Base-by-base conservation (phyloP, 1,140 invertebrate species). In the Brachionus plicatilis region DNA sequence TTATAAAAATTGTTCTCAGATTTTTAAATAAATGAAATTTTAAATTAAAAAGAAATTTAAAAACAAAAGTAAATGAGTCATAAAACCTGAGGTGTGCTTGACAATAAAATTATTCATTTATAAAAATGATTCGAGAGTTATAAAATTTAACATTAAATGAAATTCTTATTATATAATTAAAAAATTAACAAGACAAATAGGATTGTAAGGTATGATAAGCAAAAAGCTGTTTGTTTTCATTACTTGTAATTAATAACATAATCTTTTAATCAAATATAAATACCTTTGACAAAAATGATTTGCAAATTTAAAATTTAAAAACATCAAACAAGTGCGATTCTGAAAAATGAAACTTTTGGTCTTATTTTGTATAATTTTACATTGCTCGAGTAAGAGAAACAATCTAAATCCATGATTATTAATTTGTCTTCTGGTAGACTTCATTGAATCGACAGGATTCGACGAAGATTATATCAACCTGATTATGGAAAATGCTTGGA, bases 401-500 rank as follows among this genome's bases (percentile, higher is more conserved):
- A 1, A 24, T 24, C 5, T 68, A 12, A 68, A 68, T 14, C 14
- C 1, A 37, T 37, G 0, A 41, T 6, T 17, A 43, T 37, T 17
- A 33, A 33, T 12, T 37, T n/a, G 1, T 9, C n/a, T 70, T 14
- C 37, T 41, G 33, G 27, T 47, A 70, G 72, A 12, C 45, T 24
- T 47, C 20, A 29, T 29, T 14, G 3, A 50, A 12, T 47, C 20
- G 20, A 76, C 27, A 53, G 72, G 72, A 14, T 76, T 47, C 12
- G 72, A 76, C 14, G 45, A 76, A 24, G 45, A 76, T 11, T 76
- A 76, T 12, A n/a, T 53, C 24, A 76, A 76, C 9, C 33, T 76
- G 20, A 76, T 76, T 12, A 76, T 76, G 72, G 45, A 50, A 12
- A 76, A 76, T 12, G 72, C 72, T 24, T 76, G 43, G 43, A 50